A percentile compares a stretch with the other conserved stretches of the same genome.
phyloP scores from a whole-genome alignment of 2,888 invertebrate species.

The Drosophila mayaguana region DNA sequence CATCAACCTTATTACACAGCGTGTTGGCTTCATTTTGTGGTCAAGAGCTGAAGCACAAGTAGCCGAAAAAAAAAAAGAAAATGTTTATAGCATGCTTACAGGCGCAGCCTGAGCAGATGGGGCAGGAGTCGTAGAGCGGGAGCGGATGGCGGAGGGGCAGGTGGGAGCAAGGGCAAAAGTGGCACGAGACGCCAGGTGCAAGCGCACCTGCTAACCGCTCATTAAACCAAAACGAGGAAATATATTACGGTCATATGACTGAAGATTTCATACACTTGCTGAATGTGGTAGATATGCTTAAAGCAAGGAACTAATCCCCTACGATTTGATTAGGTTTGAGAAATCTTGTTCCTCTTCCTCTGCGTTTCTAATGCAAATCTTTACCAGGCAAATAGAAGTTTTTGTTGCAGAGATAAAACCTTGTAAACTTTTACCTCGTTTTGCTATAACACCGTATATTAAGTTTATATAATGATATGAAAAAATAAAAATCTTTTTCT shows the following conservation, averaged over 20 bases:
- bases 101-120: background rate
- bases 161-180: background rate
- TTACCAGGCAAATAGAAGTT: background rate
- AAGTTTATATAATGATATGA: too few relatives aligned
- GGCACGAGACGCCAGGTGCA: conserved; percentile 35
- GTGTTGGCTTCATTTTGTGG: conserved; percentile 47
- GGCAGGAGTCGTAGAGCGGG: background rate
- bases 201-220: conserved; percentile 56
- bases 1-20: conserved; percentile 65
- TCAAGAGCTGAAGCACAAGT: conserved; percentile 40
- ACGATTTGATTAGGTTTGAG: too few relatives aligned
- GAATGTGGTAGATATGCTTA: too few relatives aligned
- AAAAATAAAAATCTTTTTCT: too few relatives aligned
- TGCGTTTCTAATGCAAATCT: background rate
- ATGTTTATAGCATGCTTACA: conserved; percentile 26
- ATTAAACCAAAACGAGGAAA: conserved; percentile 41
- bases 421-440: too few relatives aligned
- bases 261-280: conserved; percentile 9
- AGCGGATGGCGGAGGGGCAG: too few relatives aligned
- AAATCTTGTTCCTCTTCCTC: accelerated
- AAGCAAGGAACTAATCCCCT: too few relatives aligned
- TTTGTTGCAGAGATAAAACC: background rate
- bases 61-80: conserved; percentile 16
- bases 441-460: too few relatives aligned
- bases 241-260: background rate